Conservation (phyloP, 2,113 vertebrate genomes). For the Lethenteron camtschaticum region DNA sequence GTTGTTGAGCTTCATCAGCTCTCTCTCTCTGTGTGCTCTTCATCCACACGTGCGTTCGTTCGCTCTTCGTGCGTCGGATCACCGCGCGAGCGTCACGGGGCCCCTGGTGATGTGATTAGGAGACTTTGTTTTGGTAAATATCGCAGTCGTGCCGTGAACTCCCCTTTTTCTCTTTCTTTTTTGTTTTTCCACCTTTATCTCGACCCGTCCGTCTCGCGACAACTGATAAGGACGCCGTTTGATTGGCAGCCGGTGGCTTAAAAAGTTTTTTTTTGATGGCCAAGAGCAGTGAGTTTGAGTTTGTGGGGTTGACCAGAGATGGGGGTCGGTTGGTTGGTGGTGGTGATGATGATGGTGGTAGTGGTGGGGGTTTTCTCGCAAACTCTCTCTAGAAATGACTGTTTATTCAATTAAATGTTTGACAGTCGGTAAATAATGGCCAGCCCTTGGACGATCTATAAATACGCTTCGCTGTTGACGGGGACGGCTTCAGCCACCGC, state of each 20-base stretch:
- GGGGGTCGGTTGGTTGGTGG: neutral
- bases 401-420: conserved; percentile 17
- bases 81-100: conserved; percentile 7
- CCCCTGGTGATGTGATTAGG: too few relatives aligned
- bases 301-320: neutral
- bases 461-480: conserved; percentile 6
- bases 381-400: conserved; percentile 20
- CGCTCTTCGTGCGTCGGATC: conserved; percentile 5
- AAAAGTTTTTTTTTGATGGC: neutral
- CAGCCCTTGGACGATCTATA: neutral
- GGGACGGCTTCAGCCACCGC: conserved; percentile 10
- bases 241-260: too few relatives aligned
- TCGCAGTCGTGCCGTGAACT: too few relatives aligned
- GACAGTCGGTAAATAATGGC: conserved; percentile 13
- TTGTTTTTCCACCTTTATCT: too few relatives aligned
- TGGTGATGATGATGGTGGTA: neutral
- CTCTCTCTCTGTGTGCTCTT: conserved; percentile 10
- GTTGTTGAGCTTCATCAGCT: conserved; percentile 10
- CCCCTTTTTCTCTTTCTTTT: too few relatives aligned
- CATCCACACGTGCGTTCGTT: conserved; percentile 10
- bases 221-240: too few relatives aligned
- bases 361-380: conserved; percentile 28
- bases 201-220: too few relatives aligned
- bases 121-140: too few relatives aligned
- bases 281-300: conserved; percentile 5